phyloP scores from a whole-genome alignment of 2,113 vertebrate genomes.

The Chrysochloris asiatica region DNA sequence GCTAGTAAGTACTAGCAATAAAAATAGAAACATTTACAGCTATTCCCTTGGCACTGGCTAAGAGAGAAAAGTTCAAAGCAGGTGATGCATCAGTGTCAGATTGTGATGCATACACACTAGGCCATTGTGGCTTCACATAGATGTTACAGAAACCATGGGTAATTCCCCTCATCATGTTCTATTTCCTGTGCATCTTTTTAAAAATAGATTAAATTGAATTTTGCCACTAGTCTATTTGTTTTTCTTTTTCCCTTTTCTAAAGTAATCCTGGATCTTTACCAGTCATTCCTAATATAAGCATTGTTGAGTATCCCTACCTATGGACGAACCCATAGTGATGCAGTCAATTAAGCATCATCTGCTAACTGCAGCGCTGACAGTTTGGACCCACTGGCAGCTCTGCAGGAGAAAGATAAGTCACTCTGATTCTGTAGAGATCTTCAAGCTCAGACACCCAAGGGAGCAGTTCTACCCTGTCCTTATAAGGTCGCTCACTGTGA shows the following conservation, averaged over 20 bases:
- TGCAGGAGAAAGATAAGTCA: too few relatives aligned
- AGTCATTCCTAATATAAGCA: neutral
- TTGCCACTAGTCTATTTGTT: neutral
- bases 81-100: neutral
- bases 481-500: too few relatives aligned
- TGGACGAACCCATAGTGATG: too few relatives aligned
- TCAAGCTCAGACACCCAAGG: too few relatives aligned
- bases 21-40: neutral
- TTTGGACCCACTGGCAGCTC: too few relatives aligned
- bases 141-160: neutral
- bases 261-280: neutral
- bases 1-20: neutral
- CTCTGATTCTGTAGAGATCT: too few relatives aligned
- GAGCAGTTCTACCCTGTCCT: too few relatives aligned
- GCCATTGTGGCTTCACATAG: neutral
- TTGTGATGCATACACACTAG: neutral
- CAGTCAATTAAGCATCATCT: too few relatives aligned
- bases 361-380: too few relatives aligned
- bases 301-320: neutral
- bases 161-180: neutral
- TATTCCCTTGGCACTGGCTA: neutral
- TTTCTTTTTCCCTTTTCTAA: neutral
- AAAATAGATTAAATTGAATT: conserved; percentile 5
- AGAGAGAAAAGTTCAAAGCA: conserved; percentile 1
- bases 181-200: neutral